phyloP scores from a whole-genome alignment of 23 tunicate genomes.

The Phallusia fumigata region DNA sequence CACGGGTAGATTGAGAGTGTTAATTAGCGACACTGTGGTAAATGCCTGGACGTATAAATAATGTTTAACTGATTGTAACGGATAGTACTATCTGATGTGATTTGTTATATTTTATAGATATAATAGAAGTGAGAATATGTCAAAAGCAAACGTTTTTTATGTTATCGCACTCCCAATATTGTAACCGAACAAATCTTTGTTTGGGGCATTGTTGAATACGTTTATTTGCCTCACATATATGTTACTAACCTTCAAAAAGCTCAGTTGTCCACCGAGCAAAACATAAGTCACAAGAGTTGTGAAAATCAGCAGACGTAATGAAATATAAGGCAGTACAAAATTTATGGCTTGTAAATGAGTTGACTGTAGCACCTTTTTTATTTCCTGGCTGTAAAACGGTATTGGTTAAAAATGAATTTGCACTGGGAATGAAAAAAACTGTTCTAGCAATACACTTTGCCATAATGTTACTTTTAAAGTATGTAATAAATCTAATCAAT shows the following conservation, averaged over 20 bases:
- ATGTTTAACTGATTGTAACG: neutral
- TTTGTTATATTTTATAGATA: no score
- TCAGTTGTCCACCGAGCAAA: constrained; percentile 34
- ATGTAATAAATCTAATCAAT: no score
- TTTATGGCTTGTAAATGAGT: constrained; percentile 42
- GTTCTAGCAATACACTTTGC: no score
- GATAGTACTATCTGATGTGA: no score
- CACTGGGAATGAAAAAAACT: no score
- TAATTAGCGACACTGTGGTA: constrained; percentile 46
- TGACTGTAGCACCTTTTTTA: constrained; percentile 29
- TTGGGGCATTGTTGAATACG: no score
- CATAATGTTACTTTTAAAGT: no score
- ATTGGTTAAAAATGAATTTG: neutral
- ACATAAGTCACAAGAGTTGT: constrained; percentile 42
- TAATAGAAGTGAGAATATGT: no score
- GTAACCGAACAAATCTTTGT: no score
- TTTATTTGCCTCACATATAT: no score
- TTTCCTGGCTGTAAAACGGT: constrained; percentile 42
- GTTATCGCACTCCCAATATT: no score
- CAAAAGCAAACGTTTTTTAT: no score
- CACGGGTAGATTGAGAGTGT: constrained; percentile 34
- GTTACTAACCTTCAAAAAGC: constrained; percentile 23
- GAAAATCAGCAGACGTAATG: constrained; percentile 32
- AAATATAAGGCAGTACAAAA: constrained; percentile 13
- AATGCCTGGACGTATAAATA: constrained; percentile 31